phyloP scores from a whole-genome alignment of 2,797 vertebrate species.

The Eulemur coronatus region DNA sequence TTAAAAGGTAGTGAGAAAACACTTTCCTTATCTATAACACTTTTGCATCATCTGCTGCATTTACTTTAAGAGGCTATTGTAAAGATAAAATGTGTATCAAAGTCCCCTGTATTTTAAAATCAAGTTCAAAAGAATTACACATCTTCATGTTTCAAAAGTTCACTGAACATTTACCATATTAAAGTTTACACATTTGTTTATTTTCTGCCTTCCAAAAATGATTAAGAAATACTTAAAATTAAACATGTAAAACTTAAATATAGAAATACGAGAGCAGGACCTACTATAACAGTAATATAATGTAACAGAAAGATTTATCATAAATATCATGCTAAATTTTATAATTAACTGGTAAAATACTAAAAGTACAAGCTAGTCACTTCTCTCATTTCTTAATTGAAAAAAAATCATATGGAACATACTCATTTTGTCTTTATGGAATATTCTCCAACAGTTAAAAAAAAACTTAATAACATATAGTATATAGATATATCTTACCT shows the following conservation, averaged over 20 bases:
- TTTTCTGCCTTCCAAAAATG: conserved; percentile 18
- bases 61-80: conserved; percentile 29
- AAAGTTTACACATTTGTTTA: background rate
- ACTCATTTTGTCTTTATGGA: conserved; percentile 38
- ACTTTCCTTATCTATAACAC: conserved; percentile 6
- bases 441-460: conserved; percentile 43
- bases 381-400: background rate
- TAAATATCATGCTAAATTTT: conserved; percentile 36
- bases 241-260: conserved; percentile 34
- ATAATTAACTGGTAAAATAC: conserved; percentile 39
- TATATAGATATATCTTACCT: conserved; percentile 87
- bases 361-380: conserved; percentile 8
- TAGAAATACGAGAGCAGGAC: conserved; percentile 44
- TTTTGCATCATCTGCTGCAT: conserved; percentile 1
- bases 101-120: conserved; percentile 36
- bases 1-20: conserved; percentile 34
- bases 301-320: conserved; percentile 43
- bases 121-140: conserved; percentile 36
- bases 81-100: conserved; percentile 49
- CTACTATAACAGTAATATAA: no score
- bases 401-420: conserved; percentile 10
- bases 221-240: conserved; percentile 28
- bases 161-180: conserved; percentile 35
- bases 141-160: conserved; percentile 25
- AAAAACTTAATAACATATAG: conserved; percentile 31